Base-by-base conservation (phyloP, 2,113 vertebrate species). In the Microcebus lehilahytsara region DNA sequence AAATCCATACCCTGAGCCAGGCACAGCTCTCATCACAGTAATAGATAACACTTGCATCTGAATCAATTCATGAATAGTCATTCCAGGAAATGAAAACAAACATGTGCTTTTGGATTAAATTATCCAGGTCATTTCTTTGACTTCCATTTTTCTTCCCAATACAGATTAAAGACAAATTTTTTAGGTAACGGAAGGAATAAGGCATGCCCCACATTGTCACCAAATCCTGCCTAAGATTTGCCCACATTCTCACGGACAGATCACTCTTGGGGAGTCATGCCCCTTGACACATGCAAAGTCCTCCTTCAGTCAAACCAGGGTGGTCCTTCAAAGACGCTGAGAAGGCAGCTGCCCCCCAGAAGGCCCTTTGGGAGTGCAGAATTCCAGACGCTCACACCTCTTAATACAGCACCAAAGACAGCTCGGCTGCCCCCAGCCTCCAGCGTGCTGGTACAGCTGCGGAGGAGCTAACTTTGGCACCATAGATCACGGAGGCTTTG, bases 401-500 rank as follows among this genome's bases (percentile, higher is more conserved):
- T 96, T 97, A 98, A 98, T 97, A 97, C 97, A 98, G 97, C 96
- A 97, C 98, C 91, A 95, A 98, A 98, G 98, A 97, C 97, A 97
- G 94, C 87, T 93, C 96, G 97, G 97, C 98, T 97, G 97, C 96
- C 97, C 75, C 3, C 49, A 92, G 89, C 85, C 97, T 92, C 58
- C 75, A 74, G 27, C 51, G 92, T 98, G 98, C 98, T 98, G 97
- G 98, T 98, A 96, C 98, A 99, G 98, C 99, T 99, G 98, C 91
- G 98, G 92, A 97, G 97, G 74, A 97, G 97, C 98, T 98, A 98
- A 98, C 98, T 98, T 98, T 97, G 98, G 98, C 98, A 98, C 86
- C 91, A 98, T 98, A 98, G 98, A 98, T 98, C 98, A 98, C 74
- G 75, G 94, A 96, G 34, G 60, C 81, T 98, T 98, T 97, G 96